Percentiles rank a stretch among this genome's conserved stretches.
These are phyloP conservation scores for Doryteuthis pealeii DNA, from an alignment of 1,140 invertebrate species.

Conservation along the genomic window DNA sequence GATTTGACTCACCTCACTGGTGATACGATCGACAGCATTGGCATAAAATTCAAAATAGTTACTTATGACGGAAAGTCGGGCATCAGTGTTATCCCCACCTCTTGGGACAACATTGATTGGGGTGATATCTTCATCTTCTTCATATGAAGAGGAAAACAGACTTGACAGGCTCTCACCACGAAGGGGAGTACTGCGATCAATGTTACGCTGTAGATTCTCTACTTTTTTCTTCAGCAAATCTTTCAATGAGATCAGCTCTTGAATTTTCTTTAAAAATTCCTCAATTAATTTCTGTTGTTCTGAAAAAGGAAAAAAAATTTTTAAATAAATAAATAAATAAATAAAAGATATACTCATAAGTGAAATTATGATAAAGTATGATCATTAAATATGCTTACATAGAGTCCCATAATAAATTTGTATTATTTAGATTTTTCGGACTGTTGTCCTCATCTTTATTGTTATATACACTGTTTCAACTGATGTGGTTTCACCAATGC, in stretches of 20 bases:
- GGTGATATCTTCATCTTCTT: constrained; percentile 9
- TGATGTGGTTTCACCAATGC: too few relatives aligned
- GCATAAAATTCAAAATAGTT: constrained; percentile 1
- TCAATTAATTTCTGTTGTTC: constrained; percentile 10
- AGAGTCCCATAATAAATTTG: too few relatives aligned
- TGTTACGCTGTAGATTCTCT: neutral
- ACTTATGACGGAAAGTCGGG: neutral
- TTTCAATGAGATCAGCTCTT: neutral
- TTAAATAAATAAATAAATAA: neutral
- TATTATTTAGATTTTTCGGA: too few relatives aligned
- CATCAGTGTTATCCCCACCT: neutral
- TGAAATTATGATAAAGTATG: too few relatives aligned
- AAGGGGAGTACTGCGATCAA: neutral
- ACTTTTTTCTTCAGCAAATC: neutral
- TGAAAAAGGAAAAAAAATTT: neutral
- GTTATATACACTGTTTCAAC: too few relatives aligned
- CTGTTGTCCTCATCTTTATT: too few relatives aligned
- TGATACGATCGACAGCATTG: neutral
- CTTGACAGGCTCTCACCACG: neutral
- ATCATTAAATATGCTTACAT: too few relatives aligned
- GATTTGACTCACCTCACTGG: neutral
- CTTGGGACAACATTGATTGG: neutral
- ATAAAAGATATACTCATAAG: neutral
- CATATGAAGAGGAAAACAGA: neutral
- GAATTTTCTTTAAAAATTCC: neutral